A percentile compares a stretch with the other conserved stretches of the same genome.
phyloP scores from a whole-genome alignment of 2,888 invertebrate genomes.

The Graphium colonna region DNA sequence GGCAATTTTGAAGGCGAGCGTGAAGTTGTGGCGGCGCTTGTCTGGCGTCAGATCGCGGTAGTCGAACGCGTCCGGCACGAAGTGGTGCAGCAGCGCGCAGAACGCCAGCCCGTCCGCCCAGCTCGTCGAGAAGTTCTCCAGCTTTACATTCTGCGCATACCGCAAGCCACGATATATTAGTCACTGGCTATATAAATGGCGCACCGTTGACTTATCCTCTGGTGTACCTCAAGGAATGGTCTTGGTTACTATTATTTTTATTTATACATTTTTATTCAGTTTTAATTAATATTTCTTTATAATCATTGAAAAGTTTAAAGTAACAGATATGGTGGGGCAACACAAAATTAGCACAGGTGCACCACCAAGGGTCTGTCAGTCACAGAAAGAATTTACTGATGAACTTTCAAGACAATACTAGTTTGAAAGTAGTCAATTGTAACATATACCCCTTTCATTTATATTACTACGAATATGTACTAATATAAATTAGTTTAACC shows the following conservation, averaged over 20 bases:
- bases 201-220: background rate
- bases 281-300: too few relatives aligned
- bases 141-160: slow-evolving; percentile 92
- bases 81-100: slow-evolving; percentile 99
- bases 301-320: too few relatives aligned
- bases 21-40: slow-evolving; percentile 95
- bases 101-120: slow-evolving; percentile 99
- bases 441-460: background rate
- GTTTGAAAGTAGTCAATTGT: background rate
- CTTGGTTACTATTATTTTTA: too few relatives aligned
- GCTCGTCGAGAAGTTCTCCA: slow-evolving; percentile 98
- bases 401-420: background rate
- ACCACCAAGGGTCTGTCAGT: background rate
- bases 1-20: slow-evolving; percentile 97
- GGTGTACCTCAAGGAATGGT: background rate
- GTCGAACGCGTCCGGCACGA: slow-evolving; percentile 98
- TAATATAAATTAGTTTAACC: background rate
- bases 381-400: background rate
- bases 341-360: background rate
- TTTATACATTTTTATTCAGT: too few relatives aligned
- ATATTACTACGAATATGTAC: background rate
- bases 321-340: background rate
- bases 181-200: too few relatives aligned
- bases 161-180: background rate
- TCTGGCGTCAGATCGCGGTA: slow-evolving; percentile 93